Evolutionary conservation across 2,888 invertebrate genomes (phyloP).

Genomic region (Tenthredo notha): DNA sequence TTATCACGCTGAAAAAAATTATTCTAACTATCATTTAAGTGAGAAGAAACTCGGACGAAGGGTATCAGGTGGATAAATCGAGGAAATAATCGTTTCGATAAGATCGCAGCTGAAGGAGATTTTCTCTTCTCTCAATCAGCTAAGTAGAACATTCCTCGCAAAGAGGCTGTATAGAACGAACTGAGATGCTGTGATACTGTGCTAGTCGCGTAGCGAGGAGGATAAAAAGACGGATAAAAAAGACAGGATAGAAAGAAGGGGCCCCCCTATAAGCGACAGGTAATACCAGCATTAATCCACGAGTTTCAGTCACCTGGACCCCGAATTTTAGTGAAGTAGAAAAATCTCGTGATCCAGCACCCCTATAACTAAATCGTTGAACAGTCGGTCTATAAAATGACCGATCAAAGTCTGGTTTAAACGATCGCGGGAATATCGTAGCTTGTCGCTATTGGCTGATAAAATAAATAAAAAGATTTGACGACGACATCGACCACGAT

Average conservation of each 20-base stretch:
- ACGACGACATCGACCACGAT: conserved; percentile 19
- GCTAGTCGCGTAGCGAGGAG: background rate
- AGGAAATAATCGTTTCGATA: conserved; percentile 30
- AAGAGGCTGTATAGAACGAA: background rate
- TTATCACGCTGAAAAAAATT: background rate
- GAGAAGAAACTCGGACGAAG: background rate
- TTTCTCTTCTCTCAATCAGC: conserved; percentile 29
- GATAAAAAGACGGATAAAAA: background rate
- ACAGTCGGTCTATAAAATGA: background rate
- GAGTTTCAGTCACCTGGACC: background rate
- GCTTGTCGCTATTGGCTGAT: background rate
- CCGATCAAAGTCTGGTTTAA: background rate
- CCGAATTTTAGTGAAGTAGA: background rate
- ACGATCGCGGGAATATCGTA: background rate
- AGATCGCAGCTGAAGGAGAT: background rate
- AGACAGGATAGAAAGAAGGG: background rate
- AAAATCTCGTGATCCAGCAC: background rate
- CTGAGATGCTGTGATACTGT: background rate
- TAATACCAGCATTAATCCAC: background rate
- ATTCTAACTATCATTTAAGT: background rate
- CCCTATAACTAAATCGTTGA: background rate
- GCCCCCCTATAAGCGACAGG: background rate
- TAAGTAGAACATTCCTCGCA: conserved; percentile 8
- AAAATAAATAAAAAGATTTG: background rate
- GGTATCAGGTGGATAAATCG: conserved; percentile 31